Evolutionary conservation across 2,113 vertebrate genomes (phyloP), one percentile per base, ranked within the genome.

Genomic region (Otocyon megalotis): DNA sequence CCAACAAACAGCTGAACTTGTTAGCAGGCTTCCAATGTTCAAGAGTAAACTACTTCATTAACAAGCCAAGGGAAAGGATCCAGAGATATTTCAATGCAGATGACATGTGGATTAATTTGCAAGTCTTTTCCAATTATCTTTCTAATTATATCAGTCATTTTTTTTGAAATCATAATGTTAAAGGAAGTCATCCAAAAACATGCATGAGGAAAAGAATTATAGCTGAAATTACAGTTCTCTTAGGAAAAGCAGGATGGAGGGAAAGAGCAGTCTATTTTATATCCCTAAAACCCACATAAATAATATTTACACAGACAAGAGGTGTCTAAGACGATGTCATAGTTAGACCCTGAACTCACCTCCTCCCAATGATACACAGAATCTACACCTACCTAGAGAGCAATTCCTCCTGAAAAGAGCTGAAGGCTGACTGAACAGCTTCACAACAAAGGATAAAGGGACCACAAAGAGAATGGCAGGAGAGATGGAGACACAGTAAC

Each of bases 71-170:
- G 86, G 91, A 63, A 91, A 80, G 12, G 77, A 87, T 20, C 92
- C n/a, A 79, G 93, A 79, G 81, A 62, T 30, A 81, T 24, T 94
- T 96, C 91, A 89, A 17, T 76, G 85, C 15, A 58, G 72, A 58
- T 79, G 90, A 97, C 89, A 91, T 80, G 62, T 94, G 84, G 56
- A 87, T 94, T 93, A 94, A 96, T 80, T 89, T 83, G 83, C 84
- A 91, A 92, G 69, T 80, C 56, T 96, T 95, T 96, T 28, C 90
- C 60, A 97, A 93, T 97, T 96, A 84, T 80, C 88, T 94, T 96
- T 87, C 82, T 93, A 94, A 91, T 96, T 89, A 58, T 56, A 71
- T 79, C n/a, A 10, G 72, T 65, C 89, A 79, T 69, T 69, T 53
- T 32, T 13, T 24, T 28, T 15, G 60, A 86, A 60, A 80, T 7